A percentile compares a stretch with the other conserved stretches of the same genome.
These are phyloP conservation scores for Sakesphorus luctuosus DNA, from an alignment of 2,113 vertebrate genomes.

Conservation along the genomic window DNA sequence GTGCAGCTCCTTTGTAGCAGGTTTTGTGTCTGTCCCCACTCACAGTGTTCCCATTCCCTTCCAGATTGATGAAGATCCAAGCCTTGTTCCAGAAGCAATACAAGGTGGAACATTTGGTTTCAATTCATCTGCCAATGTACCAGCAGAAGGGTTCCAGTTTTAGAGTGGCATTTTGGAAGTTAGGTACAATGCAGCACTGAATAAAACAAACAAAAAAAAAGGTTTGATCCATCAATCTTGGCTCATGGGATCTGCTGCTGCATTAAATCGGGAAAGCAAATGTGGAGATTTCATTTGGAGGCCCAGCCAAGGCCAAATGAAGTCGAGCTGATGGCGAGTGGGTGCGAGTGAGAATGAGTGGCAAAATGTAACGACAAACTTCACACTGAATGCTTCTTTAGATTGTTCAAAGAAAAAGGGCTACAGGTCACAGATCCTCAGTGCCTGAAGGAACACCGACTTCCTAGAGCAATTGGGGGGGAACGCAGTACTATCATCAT, in stretches of 20 bases:
- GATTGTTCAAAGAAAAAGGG: conserved; percentile 90
- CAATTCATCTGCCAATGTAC: conserved; percentile 98
- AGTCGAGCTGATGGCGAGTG: conserved; percentile 96
- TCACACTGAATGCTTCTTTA: conserved; percentile 94
- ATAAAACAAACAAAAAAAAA: conserved; percentile 79
- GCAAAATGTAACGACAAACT: conserved; percentile 96
- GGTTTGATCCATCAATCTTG: conserved; percentile 99
- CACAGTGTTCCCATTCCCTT: background rate
- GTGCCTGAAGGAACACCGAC: conserved; percentile 83
- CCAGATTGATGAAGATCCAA: conserved; percentile 98
- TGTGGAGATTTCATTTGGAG: conserved; percentile 99
- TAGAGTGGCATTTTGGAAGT: conserved; percentile 89
- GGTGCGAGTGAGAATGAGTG: conserved; percentile 99
- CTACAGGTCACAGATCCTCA: conserved; percentile 88
- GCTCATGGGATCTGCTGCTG: conserved; percentile 99
- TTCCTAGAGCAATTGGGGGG: conserved; percentile 80
- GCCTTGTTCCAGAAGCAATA: conserved; percentile 96
- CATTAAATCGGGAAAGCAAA: conserved; percentile 98
- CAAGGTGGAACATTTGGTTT: conserved; percentile 98
- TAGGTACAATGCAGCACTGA: conserved; percentile 99
- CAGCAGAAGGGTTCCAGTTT: conserved; percentile 99
- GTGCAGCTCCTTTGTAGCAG: background rate
- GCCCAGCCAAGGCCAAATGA: conserved; percentile 96
- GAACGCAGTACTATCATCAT: conserved; percentile 84
- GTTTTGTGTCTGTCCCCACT: background rate